These are phyloP conservation scores for Panulirus ornatus DNA, from an alignment of 1,140 invertebrate genomes.

Conservation along the genomic window DNA sequence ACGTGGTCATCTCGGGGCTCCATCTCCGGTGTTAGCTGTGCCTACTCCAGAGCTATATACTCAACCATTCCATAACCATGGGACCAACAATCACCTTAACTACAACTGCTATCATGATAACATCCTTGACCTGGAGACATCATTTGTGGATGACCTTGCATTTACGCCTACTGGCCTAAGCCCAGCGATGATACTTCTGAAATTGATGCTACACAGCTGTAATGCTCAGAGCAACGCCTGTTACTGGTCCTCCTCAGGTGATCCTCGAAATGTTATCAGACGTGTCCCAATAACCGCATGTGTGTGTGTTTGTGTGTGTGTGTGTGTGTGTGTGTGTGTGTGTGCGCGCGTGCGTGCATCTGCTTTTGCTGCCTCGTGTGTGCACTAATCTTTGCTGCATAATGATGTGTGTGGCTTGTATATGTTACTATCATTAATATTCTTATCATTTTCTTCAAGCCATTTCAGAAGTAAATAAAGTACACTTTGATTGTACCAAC, in stretches of 20 bases:
- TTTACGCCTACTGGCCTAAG: constrained; percentile 6
- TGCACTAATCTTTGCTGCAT: constrained; percentile 50
- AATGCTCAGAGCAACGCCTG: constrained; percentile 53
- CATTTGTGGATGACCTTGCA: constrained; percentile 39
- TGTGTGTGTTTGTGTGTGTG: constrained; percentile 62
- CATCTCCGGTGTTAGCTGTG: constrained; percentile 73
- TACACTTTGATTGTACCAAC: neutral
- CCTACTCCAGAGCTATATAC: constrained; percentile 55
- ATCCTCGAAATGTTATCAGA: constrained; percentile 62
- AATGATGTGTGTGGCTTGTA: constrained; percentile 39
- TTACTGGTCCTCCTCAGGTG: constrained; percentile 67
- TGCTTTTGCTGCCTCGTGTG: constrained; percentile 27
- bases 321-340: constrained; percentile 42
- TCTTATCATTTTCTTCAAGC: neutral
- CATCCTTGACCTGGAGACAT: constrained; percentile 46
- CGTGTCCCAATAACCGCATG: constrained; percentile 66
- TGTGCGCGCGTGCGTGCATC: constrained; percentile 26
- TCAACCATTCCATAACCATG: constrained; percentile 70
- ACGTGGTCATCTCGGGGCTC: constrained; percentile 72
- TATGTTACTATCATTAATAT: constrained; percentile 25
- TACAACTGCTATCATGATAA: constrained; percentile 56
- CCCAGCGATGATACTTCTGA: constrained; percentile 48
- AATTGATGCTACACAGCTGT: constrained; percentile 30
- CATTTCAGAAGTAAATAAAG: neutral
- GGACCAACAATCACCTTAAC: constrained; percentile 58